A percentile compares a stretch with the other conserved stretches of the same genome.
Evolutionary conservation across 1,140 invertebrate species (phyloP).

Genomic region (Semibalanus balanoides): DNA sequence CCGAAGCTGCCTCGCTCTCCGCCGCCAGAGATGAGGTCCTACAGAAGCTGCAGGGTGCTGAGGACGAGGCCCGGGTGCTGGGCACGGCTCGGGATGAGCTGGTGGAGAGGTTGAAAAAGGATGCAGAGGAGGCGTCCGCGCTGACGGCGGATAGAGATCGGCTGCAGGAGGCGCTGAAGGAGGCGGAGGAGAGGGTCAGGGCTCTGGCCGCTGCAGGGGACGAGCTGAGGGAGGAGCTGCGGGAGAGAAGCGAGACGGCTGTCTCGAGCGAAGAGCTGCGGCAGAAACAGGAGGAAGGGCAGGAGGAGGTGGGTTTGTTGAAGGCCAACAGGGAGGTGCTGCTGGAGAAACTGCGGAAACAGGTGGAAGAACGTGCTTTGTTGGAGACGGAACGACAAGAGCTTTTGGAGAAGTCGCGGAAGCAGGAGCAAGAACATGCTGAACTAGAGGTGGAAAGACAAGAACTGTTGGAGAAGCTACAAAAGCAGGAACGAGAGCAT

Average conservation of each 20-base stretch:
- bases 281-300: neutral
- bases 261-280: neutral
- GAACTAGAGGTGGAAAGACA: neutral
- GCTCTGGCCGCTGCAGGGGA: neutral
- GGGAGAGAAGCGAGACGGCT: neutral
- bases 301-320: neutral
- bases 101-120: no score
- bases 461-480: neutral
- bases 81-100: no score
- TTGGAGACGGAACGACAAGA: neutral
- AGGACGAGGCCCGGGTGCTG: no score
- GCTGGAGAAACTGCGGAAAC: neutral
- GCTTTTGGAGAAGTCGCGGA: neutral
- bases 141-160: no score
- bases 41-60: no score
- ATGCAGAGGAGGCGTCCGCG: no score
- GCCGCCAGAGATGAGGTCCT: no score
- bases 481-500: neutral
- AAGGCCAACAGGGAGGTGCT: neutral
- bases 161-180: no score
- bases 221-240: neutral
- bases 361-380: neutral
- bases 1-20: neutral
- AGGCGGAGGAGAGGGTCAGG: no score
- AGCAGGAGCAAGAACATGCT: neutral